Base-by-base conservation (phyloP, 2,797 vertebrate species). In the Brachymystax lenok region DNA sequence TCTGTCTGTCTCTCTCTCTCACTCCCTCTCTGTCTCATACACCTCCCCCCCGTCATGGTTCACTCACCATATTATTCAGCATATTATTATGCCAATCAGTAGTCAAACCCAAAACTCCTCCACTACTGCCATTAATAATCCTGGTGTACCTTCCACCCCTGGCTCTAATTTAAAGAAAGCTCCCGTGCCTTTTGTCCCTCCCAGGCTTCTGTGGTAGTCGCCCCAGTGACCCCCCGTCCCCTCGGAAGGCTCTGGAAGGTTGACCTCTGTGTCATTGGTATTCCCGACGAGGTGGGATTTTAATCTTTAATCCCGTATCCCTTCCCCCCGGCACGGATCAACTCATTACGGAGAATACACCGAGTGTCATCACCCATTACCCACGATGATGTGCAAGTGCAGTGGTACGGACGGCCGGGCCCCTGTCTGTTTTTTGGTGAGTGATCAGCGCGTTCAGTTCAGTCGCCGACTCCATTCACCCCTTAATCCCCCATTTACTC, bases 251-350 rank as follows among this genome's bases (percentile, higher is more conserved):
- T 64, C 35, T 40, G 27, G 80, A 79, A 95, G 93, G 92, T 95
- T 95, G 94, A 95, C 93, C 93, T 92, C 94, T 33, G 63, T 93
- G 94, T 92, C 92, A 93, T 93, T 94, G 94, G 94, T 95, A 93
- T 93, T 95, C 94, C 94, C 95, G 94, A 93, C 92, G 93, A 95
- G 93, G 94, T 95, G 94, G 94, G 94, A 94, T 94, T 94, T 95
- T 94, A 95, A 96, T 96, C 95, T 95, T 96, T 96, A 95, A 95
- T 96, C 94, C 95, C 93, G 94, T 93, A 91, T 95, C 93, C 94
- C 93, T 92, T 93, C 90, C 91, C 91, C 91, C 90, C 91, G 93
- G 94, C 95, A 94, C 87, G 89, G 94, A 95, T 95, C 94, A 94
- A 94, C 94, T 95, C 94, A 95, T 95, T 96, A 96, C 94, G 93